Percentiles rank a stretch among this genome's conserved stretches.
These are phyloP conservation scores for Zoanthus solanderi DNA, from an alignment of 92 coral and sea anemone species.

Conservation along the genomic window DNA sequence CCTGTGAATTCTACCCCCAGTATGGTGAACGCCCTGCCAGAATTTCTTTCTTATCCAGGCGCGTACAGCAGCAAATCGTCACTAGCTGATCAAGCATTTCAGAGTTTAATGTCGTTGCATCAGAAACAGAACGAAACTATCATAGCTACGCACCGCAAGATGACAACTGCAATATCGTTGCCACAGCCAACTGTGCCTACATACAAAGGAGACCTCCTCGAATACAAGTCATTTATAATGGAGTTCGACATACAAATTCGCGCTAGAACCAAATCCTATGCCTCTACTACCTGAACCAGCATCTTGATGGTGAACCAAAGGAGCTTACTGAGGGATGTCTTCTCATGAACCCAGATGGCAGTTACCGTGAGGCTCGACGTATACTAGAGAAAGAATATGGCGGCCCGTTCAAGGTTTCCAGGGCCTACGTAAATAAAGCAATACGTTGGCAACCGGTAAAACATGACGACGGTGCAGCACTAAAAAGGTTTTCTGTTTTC, in stretches of 20 bases:
- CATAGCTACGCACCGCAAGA: slow-evolving; percentile 58
- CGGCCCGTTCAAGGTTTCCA: slow-evolving; percentile 63
- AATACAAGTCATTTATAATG: slow-evolving; percentile 61
- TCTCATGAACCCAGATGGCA: slow-evolving; percentile 54
- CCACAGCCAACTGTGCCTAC: slow-evolving; percentile 63
- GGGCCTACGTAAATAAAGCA: slow-evolving; percentile 63
- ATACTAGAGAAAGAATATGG: slow-evolving; percentile 66
- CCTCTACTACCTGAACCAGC: slow-evolving; percentile 66
- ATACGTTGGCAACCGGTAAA: slow-evolving; percentile 56
- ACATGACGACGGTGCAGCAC: slow-evolving; percentile 44
- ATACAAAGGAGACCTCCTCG: slow-evolving; percentile 64
- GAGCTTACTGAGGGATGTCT: slow-evolving; percentile 71
- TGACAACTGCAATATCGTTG: slow-evolving; percentile 66
- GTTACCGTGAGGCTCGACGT: slow-evolving; percentile 61
- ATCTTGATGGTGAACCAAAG: slow-evolving; percentile 67
- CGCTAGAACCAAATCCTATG: slow-evolving; percentile 33
- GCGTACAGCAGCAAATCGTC: background rate
- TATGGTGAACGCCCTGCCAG: background rate
- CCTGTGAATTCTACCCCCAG: background rate
- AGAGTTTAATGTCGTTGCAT: slow-evolving; percentile 8
- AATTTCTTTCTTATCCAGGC: background rate
- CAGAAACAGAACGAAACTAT: slow-evolving; percentile 55
- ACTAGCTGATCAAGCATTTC: background rate
- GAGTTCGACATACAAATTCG: slow-evolving; percentile 59
- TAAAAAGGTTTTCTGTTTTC: slow-evolving; percentile 52